These are phyloP conservation scores for Tetraodon nigroviridis DNA, from an alignment of 2,113 vertebrate species.

Conservation along the genomic window DNA sequence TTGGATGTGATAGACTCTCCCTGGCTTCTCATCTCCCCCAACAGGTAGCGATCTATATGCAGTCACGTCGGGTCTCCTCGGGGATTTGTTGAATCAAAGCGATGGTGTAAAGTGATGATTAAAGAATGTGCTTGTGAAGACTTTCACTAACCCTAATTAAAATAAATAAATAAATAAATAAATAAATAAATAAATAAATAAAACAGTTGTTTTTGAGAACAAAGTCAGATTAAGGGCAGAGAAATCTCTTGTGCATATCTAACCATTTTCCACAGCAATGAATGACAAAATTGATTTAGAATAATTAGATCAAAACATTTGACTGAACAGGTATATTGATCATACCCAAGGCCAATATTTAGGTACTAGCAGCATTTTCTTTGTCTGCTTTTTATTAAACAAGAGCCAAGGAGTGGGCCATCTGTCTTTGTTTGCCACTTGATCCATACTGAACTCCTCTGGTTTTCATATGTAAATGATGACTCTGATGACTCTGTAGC, in stretches of 20 bases:
- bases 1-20: conserved; percentile 26
- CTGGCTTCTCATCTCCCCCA: conserved; percentile 5
- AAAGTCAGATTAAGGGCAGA: too few species aligned
- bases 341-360: neutral
- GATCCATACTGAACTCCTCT: too few species aligned
- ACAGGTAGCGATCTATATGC: conserved; percentile 7
- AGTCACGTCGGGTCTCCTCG: conserved; percentile 4
- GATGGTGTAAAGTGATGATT: conserved; percentile 33
- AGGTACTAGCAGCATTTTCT: neutral
- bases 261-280: too few species aligned
- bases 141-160: too few species aligned
- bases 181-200: neutral
- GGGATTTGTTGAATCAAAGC: conserved; percentile 52
- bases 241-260: too few species aligned
- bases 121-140: conserved; percentile 12
- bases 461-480: too few species aligned
- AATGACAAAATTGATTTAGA: neutral
- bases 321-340: neutral
- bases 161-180: conserved; percentile 3
- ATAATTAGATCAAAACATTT: too few species aligned
- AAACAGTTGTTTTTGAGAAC: too few species aligned
- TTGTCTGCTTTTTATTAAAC: too few species aligned
- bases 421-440: too few species aligned
- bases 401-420: too few species aligned
- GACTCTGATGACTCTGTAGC: too few species aligned